Evolutionary conservation across 2,888 invertebrate species (phyloP).

Genomic region (Blastobasis adustella): DNA sequence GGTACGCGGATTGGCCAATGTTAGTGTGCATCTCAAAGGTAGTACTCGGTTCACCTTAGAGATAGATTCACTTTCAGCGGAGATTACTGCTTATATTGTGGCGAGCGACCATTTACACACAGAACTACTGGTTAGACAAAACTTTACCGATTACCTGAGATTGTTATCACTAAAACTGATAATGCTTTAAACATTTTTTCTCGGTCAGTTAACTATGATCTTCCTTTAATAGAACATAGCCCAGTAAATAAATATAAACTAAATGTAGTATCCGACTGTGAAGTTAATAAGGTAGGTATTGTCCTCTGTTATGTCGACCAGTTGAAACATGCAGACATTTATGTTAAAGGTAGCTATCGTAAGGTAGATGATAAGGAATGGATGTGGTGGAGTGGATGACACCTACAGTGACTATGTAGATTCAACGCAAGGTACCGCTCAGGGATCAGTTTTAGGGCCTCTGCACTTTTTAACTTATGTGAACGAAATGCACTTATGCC

Average conservation of each 20-base stretch:
- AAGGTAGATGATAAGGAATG: background rate
- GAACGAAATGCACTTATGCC: no score
- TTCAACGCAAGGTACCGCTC: no score
- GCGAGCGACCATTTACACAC: background rate
- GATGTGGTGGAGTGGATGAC: no score
- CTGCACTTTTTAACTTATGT: no score
- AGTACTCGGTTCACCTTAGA: background rate
- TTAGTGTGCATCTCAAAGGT: background rate
- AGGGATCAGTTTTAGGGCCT: no score
- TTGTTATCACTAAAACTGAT: constrained; percentile 3
- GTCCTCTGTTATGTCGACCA: background rate
- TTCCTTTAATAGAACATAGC: background rate
- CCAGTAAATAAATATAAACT: background rate
- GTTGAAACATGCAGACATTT: background rate
- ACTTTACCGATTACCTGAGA: constrained; percentile 1
- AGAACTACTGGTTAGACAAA: background rate
- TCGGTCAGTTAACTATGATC: background rate
- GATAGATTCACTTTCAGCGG: constrained; percentile 1
- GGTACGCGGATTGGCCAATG: background rate
- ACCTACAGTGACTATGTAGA: no score
- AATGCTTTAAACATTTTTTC: constrained; percentile 1
- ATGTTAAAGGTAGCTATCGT: constrained; percentile 2
- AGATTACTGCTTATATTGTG: constrained; percentile 1
- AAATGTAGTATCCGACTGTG: background rate
- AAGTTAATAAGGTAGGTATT: background rate